A percentile compares a stretch with the other conserved stretches of the same genome.
These are phyloP conservation scores for Spilarctia lutea DNA, from an alignment of 2,888 invertebrate species.

Conservation along the genomic window DNA sequence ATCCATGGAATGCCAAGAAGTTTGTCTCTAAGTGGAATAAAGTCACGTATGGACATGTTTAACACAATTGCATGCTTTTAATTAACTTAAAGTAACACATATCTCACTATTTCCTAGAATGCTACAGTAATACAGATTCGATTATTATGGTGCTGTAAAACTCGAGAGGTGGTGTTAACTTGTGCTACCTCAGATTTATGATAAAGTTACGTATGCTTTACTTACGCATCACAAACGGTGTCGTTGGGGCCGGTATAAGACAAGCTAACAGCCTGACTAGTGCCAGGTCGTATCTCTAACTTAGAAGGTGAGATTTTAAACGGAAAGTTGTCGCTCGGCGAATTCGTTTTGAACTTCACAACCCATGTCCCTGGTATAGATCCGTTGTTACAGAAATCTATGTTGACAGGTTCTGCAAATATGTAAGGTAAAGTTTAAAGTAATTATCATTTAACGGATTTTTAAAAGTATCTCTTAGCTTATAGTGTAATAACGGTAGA, in stretches of 20 bases:
- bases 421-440: neutral
- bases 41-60: too few species aligned
- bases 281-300: slow-evolving; percentile 68
- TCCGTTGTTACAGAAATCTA: slow-evolving; percentile 69
- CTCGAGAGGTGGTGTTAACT: too few species aligned
- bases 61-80: too few species aligned
- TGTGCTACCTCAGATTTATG: neutral
- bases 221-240: slow-evolving; percentile 66
- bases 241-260: slow-evolving; percentile 69
- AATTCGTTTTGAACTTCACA: slow-evolving; percentile 58
- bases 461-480: too few species aligned
- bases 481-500: too few species aligned
- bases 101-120: too few species aligned
- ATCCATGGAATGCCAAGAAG: too few species aligned
- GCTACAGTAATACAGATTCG: too few species aligned
- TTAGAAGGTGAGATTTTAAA: slow-evolving; percentile 67
- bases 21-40: too few species aligned
- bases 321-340: slow-evolving; percentile 53
- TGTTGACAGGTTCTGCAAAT: slow-evolving; percentile 61
- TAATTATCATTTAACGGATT: neutral
- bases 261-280: slow-evolving; percentile 56
- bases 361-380: slow-evolving; percentile 71
- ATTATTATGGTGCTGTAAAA: neutral
- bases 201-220: slow-evolving; percentile 46
- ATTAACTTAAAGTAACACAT: too few species aligned